A percentile compares a stretch with the other conserved stretches of the same genome.
phyloP scores from a whole-genome alignment of 1,140 invertebrate genomes.

The Pantala flavescens region DNA sequence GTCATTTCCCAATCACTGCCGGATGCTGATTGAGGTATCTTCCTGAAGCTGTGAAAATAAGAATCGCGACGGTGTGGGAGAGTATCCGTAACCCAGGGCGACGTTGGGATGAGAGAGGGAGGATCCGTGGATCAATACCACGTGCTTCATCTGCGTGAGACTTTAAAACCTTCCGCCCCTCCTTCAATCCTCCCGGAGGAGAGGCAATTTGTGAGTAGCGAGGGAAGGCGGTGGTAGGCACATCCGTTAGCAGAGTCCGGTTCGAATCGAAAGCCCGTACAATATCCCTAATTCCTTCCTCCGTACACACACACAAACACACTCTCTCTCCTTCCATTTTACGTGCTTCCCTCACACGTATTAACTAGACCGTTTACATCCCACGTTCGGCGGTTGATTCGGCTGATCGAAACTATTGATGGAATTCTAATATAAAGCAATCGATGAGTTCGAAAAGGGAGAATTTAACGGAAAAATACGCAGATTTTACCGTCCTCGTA shows the following conservation, averaged over 20 bases:
- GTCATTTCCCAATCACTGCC: too few species aligned
- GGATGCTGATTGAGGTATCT: too few species aligned
- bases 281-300: constrained; percentile 8
- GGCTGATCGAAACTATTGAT: too few species aligned
- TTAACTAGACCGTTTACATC: too few species aligned
- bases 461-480: too few species aligned
- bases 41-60: too few species aligned
- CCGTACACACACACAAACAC: not conserved
- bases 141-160: constrained; percentile 20
- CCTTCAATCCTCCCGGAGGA: constrained; percentile 23
- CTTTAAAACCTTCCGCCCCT: not conserved
- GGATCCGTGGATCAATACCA: constrained; percentile 34
- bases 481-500: too few species aligned
- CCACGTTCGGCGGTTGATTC: too few species aligned
- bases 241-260: constrained; percentile 20
- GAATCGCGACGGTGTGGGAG: too few species aligned
- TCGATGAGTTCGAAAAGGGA: too few species aligned
- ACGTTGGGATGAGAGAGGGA: constrained; percentile 17
- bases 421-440: too few species aligned
- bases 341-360: not conserved
- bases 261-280: not conserved
- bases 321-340: constrained; percentile 13
- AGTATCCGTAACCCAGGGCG: constrained; percentile 24
- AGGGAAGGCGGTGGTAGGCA: constrained; percentile 15
- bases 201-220: constrained; percentile 34